Evolutionary conservation across 2,113 vertebrate genomes (phyloP).

Genomic region (Sprattus sprattus): DNA sequence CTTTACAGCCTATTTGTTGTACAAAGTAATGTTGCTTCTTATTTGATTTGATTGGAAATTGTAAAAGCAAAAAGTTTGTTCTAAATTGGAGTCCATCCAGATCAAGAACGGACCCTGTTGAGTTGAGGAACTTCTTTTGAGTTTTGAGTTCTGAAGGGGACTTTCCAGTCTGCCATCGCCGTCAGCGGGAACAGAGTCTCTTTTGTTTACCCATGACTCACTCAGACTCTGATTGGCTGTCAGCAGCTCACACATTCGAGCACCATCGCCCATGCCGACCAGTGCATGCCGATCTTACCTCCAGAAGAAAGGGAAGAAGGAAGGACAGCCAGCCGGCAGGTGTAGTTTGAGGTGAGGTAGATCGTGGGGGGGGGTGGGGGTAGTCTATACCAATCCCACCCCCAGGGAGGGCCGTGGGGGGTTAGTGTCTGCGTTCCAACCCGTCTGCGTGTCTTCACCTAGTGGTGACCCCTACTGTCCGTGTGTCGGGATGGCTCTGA

Average conservation of each 20-base stretch:
- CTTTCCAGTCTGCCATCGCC: not conserved
- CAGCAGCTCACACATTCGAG: not conserved
- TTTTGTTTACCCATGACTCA: not conserved
- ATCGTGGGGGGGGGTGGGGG: not conserved
- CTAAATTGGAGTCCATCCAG: not conserved
- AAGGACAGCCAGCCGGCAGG: not conserved
- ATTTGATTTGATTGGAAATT: not conserved
- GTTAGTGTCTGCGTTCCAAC: not conserved
- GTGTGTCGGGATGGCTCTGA: conserved; percentile 56
- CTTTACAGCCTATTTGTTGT: not conserved
- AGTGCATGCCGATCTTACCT: not conserved
- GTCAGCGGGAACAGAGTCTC: not conserved
- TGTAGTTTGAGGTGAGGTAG: not conserved
- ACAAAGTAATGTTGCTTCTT: not conserved
- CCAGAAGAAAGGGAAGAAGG: not conserved
- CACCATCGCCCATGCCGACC: not conserved
- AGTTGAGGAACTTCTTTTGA: not conserved
- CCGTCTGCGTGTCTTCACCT: conserved; percentile 21
- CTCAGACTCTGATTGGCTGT: not conserved
- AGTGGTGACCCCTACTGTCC: conserved; percentile 51
- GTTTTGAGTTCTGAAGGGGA: not conserved
- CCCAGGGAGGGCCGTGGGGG: not conserved
- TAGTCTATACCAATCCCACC: not conserved
- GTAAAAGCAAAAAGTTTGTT: not conserved
- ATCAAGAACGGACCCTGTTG: not conserved